Evolutionary conservation across 1,140 invertebrate genomes (phyloP).

Genomic region (Teleogryllus occipitalis): DNA sequence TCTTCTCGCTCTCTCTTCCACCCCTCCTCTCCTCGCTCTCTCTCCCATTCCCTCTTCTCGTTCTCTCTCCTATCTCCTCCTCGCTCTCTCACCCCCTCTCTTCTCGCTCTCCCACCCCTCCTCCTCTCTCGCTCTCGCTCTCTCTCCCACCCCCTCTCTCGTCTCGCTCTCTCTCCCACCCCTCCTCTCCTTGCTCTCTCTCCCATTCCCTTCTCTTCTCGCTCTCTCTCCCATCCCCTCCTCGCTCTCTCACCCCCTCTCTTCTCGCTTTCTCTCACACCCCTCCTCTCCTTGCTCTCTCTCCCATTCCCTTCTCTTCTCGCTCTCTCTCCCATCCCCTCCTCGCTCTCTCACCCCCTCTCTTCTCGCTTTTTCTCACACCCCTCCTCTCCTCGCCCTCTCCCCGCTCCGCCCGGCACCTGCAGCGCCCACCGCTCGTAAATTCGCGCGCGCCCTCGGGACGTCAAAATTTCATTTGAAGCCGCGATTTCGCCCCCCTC

Average conservation of each 20-base stretch:
- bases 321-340: background rate
- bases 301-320: background rate
- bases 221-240: background rate
- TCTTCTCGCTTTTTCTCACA: background rate
- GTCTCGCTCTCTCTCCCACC: background rate
- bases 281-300: background rate
- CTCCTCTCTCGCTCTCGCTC: background rate
- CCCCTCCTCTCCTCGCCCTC: background rate
- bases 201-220: background rate
- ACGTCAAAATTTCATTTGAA: slow-evolving; percentile 23
- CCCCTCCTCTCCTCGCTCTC: background rate
- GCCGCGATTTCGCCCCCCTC: slow-evolving; percentile 13
- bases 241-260: background rate
- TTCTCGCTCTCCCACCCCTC: background rate
- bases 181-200: background rate
- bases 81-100: background rate
- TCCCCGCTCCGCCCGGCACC: background rate
- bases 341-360: background rate
- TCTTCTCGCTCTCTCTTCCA: background rate
- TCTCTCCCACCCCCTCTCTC: background rate
- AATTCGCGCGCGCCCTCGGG: slow-evolving; percentile 7
- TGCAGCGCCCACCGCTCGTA: no score
- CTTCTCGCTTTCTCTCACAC: background rate
- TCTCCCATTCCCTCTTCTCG: background rate
- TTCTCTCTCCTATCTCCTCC: background rate